Evolutionary conservation across 2,888 invertebrate genomes (phyloP), one percentile per base, ranked within the genome.

Genomic region (Deilephila elpenor): DNA sequence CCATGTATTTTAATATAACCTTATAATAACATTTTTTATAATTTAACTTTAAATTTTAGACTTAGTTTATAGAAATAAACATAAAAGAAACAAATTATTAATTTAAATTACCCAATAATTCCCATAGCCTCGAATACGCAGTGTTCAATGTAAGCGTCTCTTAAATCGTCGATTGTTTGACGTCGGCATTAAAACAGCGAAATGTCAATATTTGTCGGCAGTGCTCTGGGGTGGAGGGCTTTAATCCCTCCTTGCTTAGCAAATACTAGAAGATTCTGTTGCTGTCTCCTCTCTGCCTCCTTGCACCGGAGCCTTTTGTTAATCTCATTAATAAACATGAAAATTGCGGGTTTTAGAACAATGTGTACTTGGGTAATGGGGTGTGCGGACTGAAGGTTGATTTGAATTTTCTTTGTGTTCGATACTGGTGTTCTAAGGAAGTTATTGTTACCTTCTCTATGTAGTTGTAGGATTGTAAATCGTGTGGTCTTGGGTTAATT

Each of bases 131-230:
- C 74, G 1, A 85, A 85, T 77, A 19, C 75, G 5, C 0, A n/a
- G 32, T 37, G 80, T 74, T 61, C 25, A 88, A 75, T 76, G 77
- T 5, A 86, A 90, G 73, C 82, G 74, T 73, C 3, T n/a, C 62
- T 73, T 80, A 92, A 93, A 93, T 93, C 91, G 92, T 83, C 91
- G 89, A 91, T 93, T 94, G 93, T 94, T 94, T 94, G 92, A 93
- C 91, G 93, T 92, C 88, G 91, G 94, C 93, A 94, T 94, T 93
- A 94, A 93, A 94, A 93, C 93, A 89, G 92, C 89, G 89, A 90
- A 92, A 89, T 92, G 93, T 93, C 94, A 94, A 94, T 94, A 94
- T 94, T 94, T 93, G 92, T 83, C 84, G 82, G 83, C 82, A 84
- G 84, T 84, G 82, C 83, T 83, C 83, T 77, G 83, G 88, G 87